These are phyloP conservation scores for Drosophila quinaria DNA, from an alignment of 2,888 invertebrate species.

Conservation along the genomic window DNA sequence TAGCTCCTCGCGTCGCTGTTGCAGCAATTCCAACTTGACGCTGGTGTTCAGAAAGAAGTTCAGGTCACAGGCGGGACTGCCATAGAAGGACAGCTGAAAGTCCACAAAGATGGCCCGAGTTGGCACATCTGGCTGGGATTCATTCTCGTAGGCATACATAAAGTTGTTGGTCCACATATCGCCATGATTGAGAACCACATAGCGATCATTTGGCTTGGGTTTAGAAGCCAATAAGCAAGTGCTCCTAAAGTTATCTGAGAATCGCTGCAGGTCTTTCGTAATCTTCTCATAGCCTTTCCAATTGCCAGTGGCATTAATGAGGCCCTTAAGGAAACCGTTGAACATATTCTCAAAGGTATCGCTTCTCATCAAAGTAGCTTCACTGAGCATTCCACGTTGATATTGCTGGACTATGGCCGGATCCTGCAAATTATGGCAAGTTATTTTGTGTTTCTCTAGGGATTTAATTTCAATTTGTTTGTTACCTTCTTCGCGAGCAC, in stretches of 20 bases:
- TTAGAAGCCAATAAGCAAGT: constrained; percentile 54
- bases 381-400: constrained; percentile 64
- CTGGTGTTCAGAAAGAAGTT: constrained; percentile 83
- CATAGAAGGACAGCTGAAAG: constrained; percentile 74
- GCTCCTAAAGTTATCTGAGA: constrained; percentile 57
- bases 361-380: constrained; percentile 50
- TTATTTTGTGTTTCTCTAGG: not conserved
- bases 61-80: constrained; percentile 81
- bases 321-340: constrained; percentile 61
- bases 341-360: constrained; percentile 71
- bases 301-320: constrained; percentile 77
- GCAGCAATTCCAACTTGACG: constrained; percentile 63
- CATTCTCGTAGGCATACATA: constrained; percentile 85
- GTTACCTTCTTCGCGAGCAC: constrained; percentile 86
- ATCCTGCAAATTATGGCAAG: constrained; percentile 35
- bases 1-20: constrained; percentile 66
- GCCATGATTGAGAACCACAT: constrained; percentile 86
- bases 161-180: constrained; percentile 87
- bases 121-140: constrained; percentile 54
- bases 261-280: constrained; percentile 76
- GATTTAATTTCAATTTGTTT: not conserved
- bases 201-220: constrained; percentile 67
- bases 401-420: constrained; percentile 64
- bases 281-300: constrained; percentile 86
- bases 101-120: constrained; percentile 83